These are phyloP conservation scores for Crotalus helleri DNA, from an alignment of 2,113 vertebrate species.

Conservation along the genomic window DNA sequence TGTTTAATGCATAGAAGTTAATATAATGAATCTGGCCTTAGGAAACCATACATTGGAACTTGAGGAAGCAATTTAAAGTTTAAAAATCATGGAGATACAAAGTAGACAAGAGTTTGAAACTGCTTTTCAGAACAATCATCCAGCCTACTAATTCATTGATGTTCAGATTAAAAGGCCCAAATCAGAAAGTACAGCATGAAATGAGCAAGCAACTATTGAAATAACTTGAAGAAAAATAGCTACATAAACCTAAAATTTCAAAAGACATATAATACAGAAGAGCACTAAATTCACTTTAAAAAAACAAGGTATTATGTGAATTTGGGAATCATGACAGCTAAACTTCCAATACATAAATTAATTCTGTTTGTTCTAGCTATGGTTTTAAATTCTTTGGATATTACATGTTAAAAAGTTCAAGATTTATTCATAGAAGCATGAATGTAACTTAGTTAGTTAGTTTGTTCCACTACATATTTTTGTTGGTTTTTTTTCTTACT, in stretches of 20 bases:
- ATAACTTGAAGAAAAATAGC: background rate
- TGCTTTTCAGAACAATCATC: background rate
- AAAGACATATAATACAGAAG: background rate
- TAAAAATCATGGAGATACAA: background rate
- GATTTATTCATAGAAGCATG: background rate
- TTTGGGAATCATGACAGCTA: background rate
- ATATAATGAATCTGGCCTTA: background rate
- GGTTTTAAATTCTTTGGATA: background rate
- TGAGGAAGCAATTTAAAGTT: background rate
- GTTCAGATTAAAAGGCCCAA: background rate
- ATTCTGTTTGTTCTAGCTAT: background rate
- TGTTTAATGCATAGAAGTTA: background rate
- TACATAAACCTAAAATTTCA: background rate
- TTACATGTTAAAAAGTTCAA: background rate
- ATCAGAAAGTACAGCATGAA: background rate
- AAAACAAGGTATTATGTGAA: background rate
- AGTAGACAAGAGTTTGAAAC: background rate
- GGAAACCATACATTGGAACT: background rate
- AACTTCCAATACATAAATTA: background rate
- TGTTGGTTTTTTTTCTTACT: background rate
- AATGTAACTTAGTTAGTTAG: background rate
- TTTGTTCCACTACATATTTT: background rate
- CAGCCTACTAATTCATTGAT: background rate
- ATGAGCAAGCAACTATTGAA: background rate
- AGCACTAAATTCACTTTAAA: background rate